phyloP scores from a whole-genome alignment of 2,113 vertebrate species.

The Campylorhamphus procurvoides region DNA sequence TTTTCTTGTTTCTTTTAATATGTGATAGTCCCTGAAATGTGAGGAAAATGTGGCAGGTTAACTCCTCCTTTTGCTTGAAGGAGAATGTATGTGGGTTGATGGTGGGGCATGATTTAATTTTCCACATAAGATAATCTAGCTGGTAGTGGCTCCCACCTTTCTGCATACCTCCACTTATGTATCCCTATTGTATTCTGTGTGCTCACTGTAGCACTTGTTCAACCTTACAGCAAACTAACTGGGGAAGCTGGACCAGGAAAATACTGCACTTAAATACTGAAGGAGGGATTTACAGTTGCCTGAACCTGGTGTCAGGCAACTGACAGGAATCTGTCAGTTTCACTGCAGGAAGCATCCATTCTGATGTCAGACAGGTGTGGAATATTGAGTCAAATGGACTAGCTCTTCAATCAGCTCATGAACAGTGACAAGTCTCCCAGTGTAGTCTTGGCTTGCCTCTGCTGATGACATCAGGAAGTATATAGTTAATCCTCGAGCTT shows the following conservation, averaged over 20 bases:
- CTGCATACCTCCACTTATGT: rapidly evolving
- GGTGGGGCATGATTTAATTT: background rate
- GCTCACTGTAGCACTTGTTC: background rate
- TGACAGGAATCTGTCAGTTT: background rate
- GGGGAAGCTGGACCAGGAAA: background rate
- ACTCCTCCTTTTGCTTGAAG: background rate
- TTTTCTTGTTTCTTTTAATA: background rate
- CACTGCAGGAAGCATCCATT: background rate
- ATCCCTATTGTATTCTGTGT: background rate
- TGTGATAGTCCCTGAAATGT: background rate
- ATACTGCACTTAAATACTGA: background rate
- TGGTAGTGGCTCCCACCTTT: background rate
- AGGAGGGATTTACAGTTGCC: background rate
- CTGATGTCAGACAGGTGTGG: background rate
- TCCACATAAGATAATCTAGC: background rate
- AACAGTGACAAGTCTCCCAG: background rate
- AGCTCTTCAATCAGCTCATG: background rate
- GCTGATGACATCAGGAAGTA: background rate
- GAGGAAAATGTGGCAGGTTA: background rate
- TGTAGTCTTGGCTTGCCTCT: background rate
- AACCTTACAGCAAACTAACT: rapidly evolving
- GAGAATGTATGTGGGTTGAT: background rate
- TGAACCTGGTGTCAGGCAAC: background rate
- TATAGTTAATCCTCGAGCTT: background rate
- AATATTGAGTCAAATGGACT: background rate